Conservation (phyloP, 2,113 vertebrate genomes). For the Hemibagrus wyckioides region DNA sequence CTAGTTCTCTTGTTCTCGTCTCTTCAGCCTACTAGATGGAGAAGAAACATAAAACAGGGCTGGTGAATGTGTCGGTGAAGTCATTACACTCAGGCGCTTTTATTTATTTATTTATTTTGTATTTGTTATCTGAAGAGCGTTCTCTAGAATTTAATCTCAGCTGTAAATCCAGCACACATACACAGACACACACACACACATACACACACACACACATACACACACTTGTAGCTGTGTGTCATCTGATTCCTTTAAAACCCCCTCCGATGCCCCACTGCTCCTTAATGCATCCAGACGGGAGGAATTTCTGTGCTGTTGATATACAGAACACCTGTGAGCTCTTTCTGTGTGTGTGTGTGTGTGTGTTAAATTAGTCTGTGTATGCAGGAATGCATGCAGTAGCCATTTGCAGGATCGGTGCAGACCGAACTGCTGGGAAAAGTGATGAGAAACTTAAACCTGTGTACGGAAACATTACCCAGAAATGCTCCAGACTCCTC, state of each 20-base stretch:
- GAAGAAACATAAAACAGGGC: not conserved
- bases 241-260: constrained; percentile 7
- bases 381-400: not conserved
- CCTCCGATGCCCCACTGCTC: not conserved
- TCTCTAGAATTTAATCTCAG: not conserved
- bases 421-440: not conserved
- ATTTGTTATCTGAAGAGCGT: not conserved
- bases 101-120: constrained; percentile 17
- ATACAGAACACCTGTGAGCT: constrained; percentile 1
- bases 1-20: not conserved
- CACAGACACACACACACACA: not conserved
- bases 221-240: not conserved
- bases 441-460: not conserved
- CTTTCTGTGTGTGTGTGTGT: not conserved
- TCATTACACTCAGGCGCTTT: not conserved
- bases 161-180: not conserved
- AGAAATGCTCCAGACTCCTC: not conserved
- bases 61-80: not conserved
- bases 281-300: constrained; percentile 4
- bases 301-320: not conserved
- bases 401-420: not conserved
- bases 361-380: not conserved
- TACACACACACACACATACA: not conserved
- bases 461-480: not conserved
- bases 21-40: not conserved